phyloP scores from a whole-genome alignment of 2,797 vertebrate species.

The Sebastiscus tertius region DNA sequence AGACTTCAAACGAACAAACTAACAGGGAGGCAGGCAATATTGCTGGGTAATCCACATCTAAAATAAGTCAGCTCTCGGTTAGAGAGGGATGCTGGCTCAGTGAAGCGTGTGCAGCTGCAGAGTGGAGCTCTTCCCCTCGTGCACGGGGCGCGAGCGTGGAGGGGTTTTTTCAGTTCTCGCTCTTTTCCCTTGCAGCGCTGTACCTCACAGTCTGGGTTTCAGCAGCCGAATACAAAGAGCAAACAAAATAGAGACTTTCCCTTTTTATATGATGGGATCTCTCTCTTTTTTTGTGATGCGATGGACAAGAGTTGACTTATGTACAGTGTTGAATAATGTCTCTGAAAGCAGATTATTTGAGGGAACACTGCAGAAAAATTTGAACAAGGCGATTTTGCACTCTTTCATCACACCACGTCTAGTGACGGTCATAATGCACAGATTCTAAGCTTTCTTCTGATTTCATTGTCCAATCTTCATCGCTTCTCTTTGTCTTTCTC shows the following conservation, averaged over 20 bases:
- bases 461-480: background rate
- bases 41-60: constrained; percentile 55
- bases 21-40: constrained; percentile 30
- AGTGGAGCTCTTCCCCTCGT: constrained; percentile 58
- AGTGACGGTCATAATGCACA: constrained; percentile 4
- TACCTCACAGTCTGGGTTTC: constrained; percentile 49
- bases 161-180: constrained; percentile 38
- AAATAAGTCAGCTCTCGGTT: constrained; percentile 60
- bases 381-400: constrained; percentile 13
- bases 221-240: constrained; percentile 47
- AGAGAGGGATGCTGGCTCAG: constrained; percentile 66
- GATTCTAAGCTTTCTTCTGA: constrained; percentile 1
- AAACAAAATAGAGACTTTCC: constrained; percentile 37
- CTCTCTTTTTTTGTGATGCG: background rate
- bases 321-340: background rate
- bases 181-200: constrained; percentile 45
- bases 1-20: constrained; percentile 23
- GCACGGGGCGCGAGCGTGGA: constrained; percentile 43
- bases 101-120: constrained; percentile 73
- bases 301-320: constrained; percentile 8
- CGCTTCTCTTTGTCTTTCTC: background rate
- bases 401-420: constrained; percentile 9
- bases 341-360: constrained; percentile 12
- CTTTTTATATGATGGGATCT: constrained; percentile 7
- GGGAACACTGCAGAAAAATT: constrained; percentile 27